phyloP scores from a whole-genome alignment of 2,797 vertebrate species.

The Odontamblyopus rebecca region DNA sequence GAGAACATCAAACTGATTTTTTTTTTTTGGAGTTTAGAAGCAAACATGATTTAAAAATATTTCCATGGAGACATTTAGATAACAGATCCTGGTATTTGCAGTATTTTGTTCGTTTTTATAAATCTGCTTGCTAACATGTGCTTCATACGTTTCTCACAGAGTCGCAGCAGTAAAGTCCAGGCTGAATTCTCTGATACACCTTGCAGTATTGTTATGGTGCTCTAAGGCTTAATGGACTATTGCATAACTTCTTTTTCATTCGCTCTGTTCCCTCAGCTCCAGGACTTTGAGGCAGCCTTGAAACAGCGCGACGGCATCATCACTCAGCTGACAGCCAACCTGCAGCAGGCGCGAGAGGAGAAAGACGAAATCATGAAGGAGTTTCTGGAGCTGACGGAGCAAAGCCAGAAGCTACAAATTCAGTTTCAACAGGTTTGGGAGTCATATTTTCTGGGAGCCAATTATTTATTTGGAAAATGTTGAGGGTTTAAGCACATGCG shows the following conservation, averaged over 20 bases:
- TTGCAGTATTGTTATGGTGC: neutral
- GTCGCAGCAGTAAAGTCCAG: neutral
- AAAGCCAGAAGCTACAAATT: constrained; percentile 96
- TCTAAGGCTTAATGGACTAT: neutral
- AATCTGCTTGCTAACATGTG: neutral
- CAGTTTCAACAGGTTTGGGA: constrained; percentile 92
- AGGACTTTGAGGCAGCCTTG: constrained; percentile 95
- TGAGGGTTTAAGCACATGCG: neutral
- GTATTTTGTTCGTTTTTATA: too few species aligned
- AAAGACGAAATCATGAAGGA: constrained; percentile 96
- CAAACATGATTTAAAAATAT: too few species aligned
- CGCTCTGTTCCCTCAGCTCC: constrained; percentile 74
- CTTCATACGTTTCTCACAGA: neutral
- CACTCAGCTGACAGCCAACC: constrained; percentile 92
- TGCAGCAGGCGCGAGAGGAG: constrained; percentile 93
- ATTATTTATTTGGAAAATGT: neutral
- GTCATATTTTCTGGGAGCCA: neutral
- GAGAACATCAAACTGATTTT: too few species aligned
- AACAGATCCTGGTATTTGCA: too few species aligned
- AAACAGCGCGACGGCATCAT: constrained; percentile 97
- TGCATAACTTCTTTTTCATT: neutral
- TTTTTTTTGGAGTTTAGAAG: too few species aligned
- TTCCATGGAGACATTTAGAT: too few species aligned
- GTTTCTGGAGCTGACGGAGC: constrained; percentile 91
- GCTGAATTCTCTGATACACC: neutral